Evolutionary conservation across 2,113 vertebrate species (phyloP).

Genomic region (Notothenia coriiceps): DNA sequence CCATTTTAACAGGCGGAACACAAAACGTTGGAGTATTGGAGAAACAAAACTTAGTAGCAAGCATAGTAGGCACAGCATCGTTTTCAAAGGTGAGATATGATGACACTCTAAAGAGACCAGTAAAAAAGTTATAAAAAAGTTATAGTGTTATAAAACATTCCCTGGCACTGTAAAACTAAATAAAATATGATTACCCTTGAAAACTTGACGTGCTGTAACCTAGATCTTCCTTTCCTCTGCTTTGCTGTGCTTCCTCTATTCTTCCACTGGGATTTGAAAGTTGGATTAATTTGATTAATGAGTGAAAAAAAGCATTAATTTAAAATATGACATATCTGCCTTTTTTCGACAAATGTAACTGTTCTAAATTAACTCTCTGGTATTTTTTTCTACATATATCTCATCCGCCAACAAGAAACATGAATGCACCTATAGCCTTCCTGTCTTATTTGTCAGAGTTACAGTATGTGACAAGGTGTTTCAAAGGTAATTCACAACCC

Average conservation of each 20-base stretch:
- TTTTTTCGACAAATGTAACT: conserved; percentile 24
- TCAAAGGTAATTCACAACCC: conserved; percentile 55
- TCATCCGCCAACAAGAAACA: not conserved
- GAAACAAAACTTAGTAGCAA: conserved; percentile 4
- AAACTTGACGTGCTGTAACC: conserved; percentile 29
- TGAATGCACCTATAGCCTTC: conserved; percentile 16
- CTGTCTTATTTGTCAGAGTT: conserved; percentile 45
- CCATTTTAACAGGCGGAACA: not conserved
- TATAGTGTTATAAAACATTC: conserved; percentile 68
- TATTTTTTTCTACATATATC: not conserved
- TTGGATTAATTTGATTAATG: conserved; percentile 30
- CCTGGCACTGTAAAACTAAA: conserved; percentile 62
- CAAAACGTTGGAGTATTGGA: not conserved
- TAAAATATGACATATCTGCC: conserved; percentile 8
- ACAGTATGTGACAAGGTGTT: conserved; percentile 40
- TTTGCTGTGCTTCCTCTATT: conserved; percentile 10
- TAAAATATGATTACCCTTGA: conserved; percentile 74
- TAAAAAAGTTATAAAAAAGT: conserved; percentile 64
- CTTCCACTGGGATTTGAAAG: conserved; percentile 29
- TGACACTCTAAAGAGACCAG: conserved; percentile 42
- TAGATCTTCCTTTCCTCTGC: conserved; percentile 42
- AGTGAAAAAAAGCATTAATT: conserved; percentile 18
- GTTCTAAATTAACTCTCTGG: not conserved
- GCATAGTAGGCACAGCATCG: conserved; percentile 33
- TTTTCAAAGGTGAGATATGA: conserved; percentile 63